Percentiles rank a stretch among this genome's conserved stretches.
Evolutionary conservation across 2,113 vertebrate species (phyloP).

Genomic region (Neogobius melanostomus): DNA sequence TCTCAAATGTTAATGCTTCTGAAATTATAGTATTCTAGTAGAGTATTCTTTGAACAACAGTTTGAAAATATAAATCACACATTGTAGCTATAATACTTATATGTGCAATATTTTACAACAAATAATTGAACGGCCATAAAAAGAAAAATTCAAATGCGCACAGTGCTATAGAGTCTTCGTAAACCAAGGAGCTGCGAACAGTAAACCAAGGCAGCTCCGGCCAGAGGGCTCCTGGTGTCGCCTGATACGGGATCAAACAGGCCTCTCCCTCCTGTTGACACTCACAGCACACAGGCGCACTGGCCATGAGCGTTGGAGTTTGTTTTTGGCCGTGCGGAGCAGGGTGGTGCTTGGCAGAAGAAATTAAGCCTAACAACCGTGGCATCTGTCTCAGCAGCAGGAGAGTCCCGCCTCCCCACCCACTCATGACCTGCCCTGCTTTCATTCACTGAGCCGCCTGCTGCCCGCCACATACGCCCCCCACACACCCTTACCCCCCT

Average conservation of each 20-base stretch:
- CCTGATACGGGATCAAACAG: slow-evolving; percentile 65
- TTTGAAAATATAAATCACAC: no score
- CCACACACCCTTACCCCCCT: slow-evolving; percentile 39
- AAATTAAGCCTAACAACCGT: slow-evolving; percentile 76
- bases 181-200: slow-evolving; percentile 48
- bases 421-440: slow-evolving; percentile 74
- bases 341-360: slow-evolving; percentile 70
- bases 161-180: slow-evolving; percentile 43
- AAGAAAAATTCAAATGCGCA: slow-evolving; percentile 27
- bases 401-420: slow-evolving; percentile 76
- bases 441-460: slow-evolving; percentile 67
- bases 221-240: slow-evolving; percentile 62
- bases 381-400: slow-evolving; percentile 81
- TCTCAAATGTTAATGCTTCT: no score
- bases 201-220: slow-evolving; percentile 52
- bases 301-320: slow-evolving; percentile 64
- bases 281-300: slow-evolving; percentile 43
- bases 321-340: slow-evolving; percentile 64
- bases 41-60: no score
- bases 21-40: no score
- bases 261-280: slow-evolving; percentile 54
- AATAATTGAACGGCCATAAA: not conserved
- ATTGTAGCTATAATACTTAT: no score
- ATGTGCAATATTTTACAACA: no score
- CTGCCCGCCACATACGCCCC: slow-evolving; percentile 63